phyloP scores from a whole-genome alignment of 2,888 invertebrate species.

The Tridacna crocea region DNA sequence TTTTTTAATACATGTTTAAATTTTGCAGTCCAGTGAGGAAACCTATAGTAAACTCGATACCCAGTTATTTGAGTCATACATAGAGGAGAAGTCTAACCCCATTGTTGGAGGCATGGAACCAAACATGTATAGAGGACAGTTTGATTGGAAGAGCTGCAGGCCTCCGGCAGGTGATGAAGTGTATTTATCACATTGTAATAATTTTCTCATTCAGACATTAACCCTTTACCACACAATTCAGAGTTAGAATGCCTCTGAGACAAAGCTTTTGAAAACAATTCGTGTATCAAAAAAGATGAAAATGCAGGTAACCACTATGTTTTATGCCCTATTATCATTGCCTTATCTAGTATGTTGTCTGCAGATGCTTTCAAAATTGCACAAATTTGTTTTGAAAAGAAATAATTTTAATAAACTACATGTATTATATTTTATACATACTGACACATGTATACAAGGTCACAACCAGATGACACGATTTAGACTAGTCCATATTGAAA shows the following conservation, averaged over 20 bases:
- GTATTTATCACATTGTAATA: not conserved
- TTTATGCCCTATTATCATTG: too few relatives aligned
- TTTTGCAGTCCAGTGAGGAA: slow-evolving; percentile 78
- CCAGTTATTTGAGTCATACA: slow-evolving; percentile 83
- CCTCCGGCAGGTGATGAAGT: slow-evolving; percentile 85
- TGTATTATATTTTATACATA: too few relatives aligned
- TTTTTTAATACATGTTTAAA: too few relatives aligned
- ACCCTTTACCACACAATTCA: not conserved
- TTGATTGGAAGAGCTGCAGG: slow-evolving; percentile 92
- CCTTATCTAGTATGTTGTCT: too few relatives aligned
- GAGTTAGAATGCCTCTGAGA: too few relatives aligned
- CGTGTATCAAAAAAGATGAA: too few relatives aligned
- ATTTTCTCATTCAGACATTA: not conserved
- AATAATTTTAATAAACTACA: not conserved
- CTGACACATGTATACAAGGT: too few relatives aligned
- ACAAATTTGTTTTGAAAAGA: not conserved
- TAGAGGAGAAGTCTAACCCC: slow-evolving; percentile 96
- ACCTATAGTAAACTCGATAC: slow-evolving; percentile 82
- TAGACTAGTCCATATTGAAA: too few relatives aligned
- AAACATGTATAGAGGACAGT: slow-evolving; percentile 96
- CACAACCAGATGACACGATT: too few relatives aligned
- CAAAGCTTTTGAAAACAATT: too few relatives aligned
- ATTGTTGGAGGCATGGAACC: slow-evolving; percentile 98
- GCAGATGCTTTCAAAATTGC: not conserved
- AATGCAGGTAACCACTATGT: too few relatives aligned